A percentile compares a stretch with the other conserved stretches of the same genome.
phyloP scores from a whole-genome alignment of 1,140 invertebrate genomes.

The Oedothorax gibbosus region DNA sequence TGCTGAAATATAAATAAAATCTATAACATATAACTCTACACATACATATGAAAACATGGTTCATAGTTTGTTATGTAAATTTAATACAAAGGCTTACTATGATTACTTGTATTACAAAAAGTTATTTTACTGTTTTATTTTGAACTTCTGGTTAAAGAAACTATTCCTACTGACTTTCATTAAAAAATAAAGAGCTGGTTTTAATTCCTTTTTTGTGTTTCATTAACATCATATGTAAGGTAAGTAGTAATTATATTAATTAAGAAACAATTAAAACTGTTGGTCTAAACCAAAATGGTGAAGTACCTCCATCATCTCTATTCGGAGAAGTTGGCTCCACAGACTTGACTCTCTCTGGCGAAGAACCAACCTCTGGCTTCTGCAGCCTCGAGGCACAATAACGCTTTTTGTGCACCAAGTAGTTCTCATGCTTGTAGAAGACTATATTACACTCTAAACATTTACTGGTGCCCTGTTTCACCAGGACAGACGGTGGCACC shows the following conservation, averaged over 20 bases:
- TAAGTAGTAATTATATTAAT: too few species aligned
- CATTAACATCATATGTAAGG: too few species aligned
- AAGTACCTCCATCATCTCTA: conserved; percentile 26
- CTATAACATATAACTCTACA: neutral
- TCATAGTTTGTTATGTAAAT: neutral
- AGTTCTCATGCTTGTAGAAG: conserved; percentile 96
- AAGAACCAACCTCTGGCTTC: neutral
- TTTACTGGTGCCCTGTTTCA: conserved; percentile 81
- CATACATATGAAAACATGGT: neutral
- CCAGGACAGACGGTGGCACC: conserved; percentile 62
- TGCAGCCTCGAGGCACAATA: conserved; percentile 84
- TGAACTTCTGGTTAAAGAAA: too few species aligned
- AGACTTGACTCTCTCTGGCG: conserved; percentile 11
- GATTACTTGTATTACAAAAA: too few species aligned
- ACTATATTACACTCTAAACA: conserved; percentile 97
- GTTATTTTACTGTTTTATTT: too few species aligned
- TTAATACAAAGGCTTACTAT: too few species aligned
- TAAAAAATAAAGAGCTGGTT: too few species aligned
- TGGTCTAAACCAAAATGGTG: neutral
- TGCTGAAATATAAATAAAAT: neutral
- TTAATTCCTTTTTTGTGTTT: too few species aligned
- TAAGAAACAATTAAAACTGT: too few species aligned
- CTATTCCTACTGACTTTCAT: too few species aligned
- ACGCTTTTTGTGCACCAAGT: conserved; percentile 91
- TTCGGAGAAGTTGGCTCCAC: neutral